Evolutionary conservation across 2,888 invertebrate species (phyloP).

Genomic region (Aspidapion aeneum): DNA sequence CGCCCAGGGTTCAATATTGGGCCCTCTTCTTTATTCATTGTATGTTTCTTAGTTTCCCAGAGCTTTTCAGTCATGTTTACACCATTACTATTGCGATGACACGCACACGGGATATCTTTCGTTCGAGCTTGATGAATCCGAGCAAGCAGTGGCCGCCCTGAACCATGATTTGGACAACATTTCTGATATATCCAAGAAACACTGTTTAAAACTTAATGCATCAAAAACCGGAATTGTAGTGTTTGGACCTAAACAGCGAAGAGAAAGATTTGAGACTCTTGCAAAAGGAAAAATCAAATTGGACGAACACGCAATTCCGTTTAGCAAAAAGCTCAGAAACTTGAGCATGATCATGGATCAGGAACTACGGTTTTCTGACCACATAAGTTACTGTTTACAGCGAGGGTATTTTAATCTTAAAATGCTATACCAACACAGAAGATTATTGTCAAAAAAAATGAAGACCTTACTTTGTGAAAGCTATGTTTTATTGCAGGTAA

Average conservation of each 20-base stretch:
- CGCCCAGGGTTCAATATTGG: conserved; percentile 9
- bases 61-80: not conserved
- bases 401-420: not conserved
- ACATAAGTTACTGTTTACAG: not conserved
- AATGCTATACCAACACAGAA: not conserved
- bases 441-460: not conserved
- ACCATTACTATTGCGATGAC: conserved; percentile 6
- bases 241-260: not conserved
- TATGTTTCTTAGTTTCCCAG: conserved; percentile 9
- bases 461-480: too few relatives aligned
- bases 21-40: conserved; percentile 4
- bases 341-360: not conserved
- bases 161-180: not conserved
- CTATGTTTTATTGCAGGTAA: too few relatives aligned
- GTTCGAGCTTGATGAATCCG: too few relatives aligned
- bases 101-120: too few relatives aligned
- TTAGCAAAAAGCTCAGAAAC: not conserved
- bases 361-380: not conserved
- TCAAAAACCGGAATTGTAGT: not conserved
- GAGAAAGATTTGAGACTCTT: not conserved
- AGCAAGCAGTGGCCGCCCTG: not conserved
- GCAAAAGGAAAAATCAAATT: not conserved
- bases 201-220: conserved; percentile 1
- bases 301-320: not conserved
- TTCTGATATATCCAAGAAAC: not conserved